Evolutionary conservation across 2,113 vertebrate species (phyloP).

Genomic region (Eonycteris spelaea): DNA sequence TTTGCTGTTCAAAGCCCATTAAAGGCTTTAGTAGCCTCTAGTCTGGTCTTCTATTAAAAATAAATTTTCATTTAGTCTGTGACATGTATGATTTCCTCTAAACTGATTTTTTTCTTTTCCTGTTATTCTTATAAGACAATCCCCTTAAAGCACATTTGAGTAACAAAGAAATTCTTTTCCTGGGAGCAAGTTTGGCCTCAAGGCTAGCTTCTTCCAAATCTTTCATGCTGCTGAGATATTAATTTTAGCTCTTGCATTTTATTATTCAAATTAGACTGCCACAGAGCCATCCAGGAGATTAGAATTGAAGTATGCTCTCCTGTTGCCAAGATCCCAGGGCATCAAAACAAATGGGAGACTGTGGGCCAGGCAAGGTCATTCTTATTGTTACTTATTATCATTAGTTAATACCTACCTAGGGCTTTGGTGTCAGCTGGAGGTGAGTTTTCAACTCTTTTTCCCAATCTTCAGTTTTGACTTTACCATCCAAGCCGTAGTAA

Average conservation of each 20-base stretch:
- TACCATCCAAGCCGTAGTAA: neutral
- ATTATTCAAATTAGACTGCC: slow-evolving; percentile 40
- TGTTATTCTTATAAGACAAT: neutral
- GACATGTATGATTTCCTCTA: slow-evolving; percentile 32
- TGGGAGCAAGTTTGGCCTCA: neutral
- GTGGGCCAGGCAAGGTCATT: neutral
- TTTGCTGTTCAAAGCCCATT: slow-evolving; percentile 13
- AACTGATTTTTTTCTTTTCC: slow-evolving; percentile 49
- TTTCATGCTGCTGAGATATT: neutral
- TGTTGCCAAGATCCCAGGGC: slow-evolving; percentile 20
- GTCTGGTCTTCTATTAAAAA: slow-evolving; percentile 48
- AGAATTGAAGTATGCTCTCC: neutral
- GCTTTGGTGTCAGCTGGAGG: slow-evolving; percentile 23
- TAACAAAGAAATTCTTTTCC: slow-evolving; percentile 44
- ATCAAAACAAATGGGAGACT: slow-evolving; percentile 2
- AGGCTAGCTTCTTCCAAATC: slow-evolving; percentile 33
- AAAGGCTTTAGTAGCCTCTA: neutral
- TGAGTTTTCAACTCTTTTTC: slow-evolving; percentile 7
- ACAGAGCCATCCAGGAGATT: neutral
- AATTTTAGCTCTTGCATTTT: slow-evolving; percentile 48
- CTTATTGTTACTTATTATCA: neutral
- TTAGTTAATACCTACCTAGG: slow-evolving; percentile 29
- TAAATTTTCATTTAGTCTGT: slow-evolving; percentile 58
- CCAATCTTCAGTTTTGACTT: slow-evolving; percentile 12
- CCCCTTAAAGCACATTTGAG: neutral